A percentile compares a stretch with the other conserved stretches of the same genome.
These are phyloP conservation scores for Tachina lurida DNA, from an alignment of 2,888 invertebrate genomes.

Conservation along the genomic window DNA sequence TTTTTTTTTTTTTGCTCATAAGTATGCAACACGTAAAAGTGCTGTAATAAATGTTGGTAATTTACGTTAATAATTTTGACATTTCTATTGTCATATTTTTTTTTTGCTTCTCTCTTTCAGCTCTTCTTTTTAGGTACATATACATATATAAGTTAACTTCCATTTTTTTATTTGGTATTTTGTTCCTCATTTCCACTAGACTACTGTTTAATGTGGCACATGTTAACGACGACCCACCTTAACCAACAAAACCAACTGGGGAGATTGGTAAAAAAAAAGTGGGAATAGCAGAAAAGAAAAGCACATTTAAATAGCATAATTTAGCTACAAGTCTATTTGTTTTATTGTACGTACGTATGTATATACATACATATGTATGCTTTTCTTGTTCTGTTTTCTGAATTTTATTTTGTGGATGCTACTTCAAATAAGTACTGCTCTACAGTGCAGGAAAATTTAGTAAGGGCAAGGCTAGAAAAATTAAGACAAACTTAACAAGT, in stretches of 20 bases:
- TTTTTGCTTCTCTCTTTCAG: slow-evolving; percentile 32
- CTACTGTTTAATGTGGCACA: slow-evolving; percentile 66
- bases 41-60: slow-evolving; percentile 78
- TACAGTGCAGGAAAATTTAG: slow-evolving; percentile 26
- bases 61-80: slow-evolving; percentile 79
- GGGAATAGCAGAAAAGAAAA: slow-evolving; percentile 7
- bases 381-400: slow-evolving; percentile 4
- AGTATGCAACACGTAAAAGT: slow-evolving; percentile 68
- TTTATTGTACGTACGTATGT: slow-evolving; percentile 32
- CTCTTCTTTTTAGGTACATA: slow-evolving; percentile 22
- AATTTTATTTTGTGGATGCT: slow-evolving; percentile 12
- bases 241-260: slow-evolving; percentile 16
- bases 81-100: slow-evolving; percentile 76
- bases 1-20: slow-evolving; percentile 46
- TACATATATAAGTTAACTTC: not conserved
- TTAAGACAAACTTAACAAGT: no score
- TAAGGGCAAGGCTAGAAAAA: not conserved
- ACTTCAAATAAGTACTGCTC: slow-evolving; percentile 50
- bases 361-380: not conserved
- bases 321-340: slow-evolving; percentile 69
- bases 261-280: not conserved
- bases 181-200: slow-evolving; percentile 44
- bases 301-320: slow-evolving; percentile 67
- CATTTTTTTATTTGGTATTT: slow-evolving; percentile 21
- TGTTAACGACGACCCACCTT: slow-evolving; percentile 67